These are phyloP conservation scores for Drosophila asahinai DNA, from an alignment of 1,140 invertebrate species.

Conservation along the genomic window DNA sequence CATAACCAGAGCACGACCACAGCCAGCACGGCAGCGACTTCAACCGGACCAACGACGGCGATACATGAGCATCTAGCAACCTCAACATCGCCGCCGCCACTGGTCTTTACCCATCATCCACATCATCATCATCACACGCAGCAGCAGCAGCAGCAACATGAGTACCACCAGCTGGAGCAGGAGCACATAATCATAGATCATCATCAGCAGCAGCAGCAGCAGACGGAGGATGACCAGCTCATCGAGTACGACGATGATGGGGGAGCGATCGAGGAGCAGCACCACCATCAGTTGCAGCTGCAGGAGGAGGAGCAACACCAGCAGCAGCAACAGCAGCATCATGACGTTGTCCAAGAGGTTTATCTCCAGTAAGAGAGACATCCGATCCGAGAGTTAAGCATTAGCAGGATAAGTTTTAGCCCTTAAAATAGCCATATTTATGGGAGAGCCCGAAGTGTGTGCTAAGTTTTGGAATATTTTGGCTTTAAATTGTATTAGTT, in stretches of 20 bases:
- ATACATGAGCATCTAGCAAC: constrained; percentile 66
- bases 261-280: constrained; percentile 65
- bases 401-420: constrained; percentile 51
- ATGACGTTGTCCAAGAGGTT: constrained; percentile 77
- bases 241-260: constrained; percentile 71
- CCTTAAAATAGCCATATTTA: constrained; percentile 19
- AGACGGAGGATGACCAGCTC: constrained; percentile 64
- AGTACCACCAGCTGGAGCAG: constrained; percentile 65
- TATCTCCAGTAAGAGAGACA: constrained; percentile 67
- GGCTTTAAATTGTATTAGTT: constrained; percentile 11
- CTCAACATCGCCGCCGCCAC: constrained; percentile 62
- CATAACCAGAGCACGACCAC: constrained; percentile 65
- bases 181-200: constrained; percentile 74
- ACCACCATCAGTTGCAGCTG: constrained; percentile 65
- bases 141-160: constrained; percentile 46
- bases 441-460: constrained; percentile 28
- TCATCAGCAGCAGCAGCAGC: constrained; percentile 50
- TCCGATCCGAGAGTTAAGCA: constrained; percentile 14
- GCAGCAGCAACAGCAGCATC: constrained; percentile 66
- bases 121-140: constrained; percentile 54
- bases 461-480: not conserved
- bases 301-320: constrained; percentile 65
- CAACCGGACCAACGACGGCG: constrained; percentile 41
- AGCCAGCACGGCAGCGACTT: constrained; percentile 45
- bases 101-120: constrained; percentile 66